Base-by-base conservation (phyloP, 2,113 vertebrate species). In the Echinops telfairi region DNA sequence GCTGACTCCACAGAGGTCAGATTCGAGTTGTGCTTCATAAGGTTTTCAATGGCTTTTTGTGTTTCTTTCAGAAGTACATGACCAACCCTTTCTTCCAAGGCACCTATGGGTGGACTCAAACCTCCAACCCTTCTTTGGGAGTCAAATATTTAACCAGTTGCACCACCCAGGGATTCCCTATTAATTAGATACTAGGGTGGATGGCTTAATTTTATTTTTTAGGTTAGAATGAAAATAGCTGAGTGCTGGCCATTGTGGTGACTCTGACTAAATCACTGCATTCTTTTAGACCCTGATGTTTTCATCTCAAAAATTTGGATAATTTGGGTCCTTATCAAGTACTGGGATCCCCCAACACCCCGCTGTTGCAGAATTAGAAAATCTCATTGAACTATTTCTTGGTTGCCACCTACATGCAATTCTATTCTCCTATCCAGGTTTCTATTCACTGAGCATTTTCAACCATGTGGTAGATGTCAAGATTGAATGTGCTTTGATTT, bases 401-500 rank as follows among this genome's bases (percentile, higher is more conserved):
- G 31, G 77, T 71, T 91, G 53, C 15, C 23, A 58, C 57, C n/a
- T 16, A 85, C 40, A 68, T 3, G 0, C 53, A 83, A 86, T 77
- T 16, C 27, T 60, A 43, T 86, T 71, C 27, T 93, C n/a, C n/a
- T n/a, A 82, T 36, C 60, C 36, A 92, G 11, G 3, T 76, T 92
- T 90, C 90, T 81, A 60, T 64, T 71, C n/a, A 47, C 38, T 60
- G 43, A 92, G 38, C 60, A 94, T 81, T 88, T 88, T 85, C 66
- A 86, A 25, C 40, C 91, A 93, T 89, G 82, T 75, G 36, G 53
- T 84, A 16, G 75, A 70, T 89, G 86, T 88, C 66, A 95, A 88
- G 66, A 86, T 53, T 22, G 62, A 94, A 60, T 16, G 75, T 38
- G 89, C 7, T 91, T 83, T 91, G 60, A 92, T 94, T 47, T 84